Percentiles rank a stretch among this genome's conserved stretches.
Conservation (phyloP, 2,888 invertebrate species). For the Synanthedon vespiformis region DNA sequence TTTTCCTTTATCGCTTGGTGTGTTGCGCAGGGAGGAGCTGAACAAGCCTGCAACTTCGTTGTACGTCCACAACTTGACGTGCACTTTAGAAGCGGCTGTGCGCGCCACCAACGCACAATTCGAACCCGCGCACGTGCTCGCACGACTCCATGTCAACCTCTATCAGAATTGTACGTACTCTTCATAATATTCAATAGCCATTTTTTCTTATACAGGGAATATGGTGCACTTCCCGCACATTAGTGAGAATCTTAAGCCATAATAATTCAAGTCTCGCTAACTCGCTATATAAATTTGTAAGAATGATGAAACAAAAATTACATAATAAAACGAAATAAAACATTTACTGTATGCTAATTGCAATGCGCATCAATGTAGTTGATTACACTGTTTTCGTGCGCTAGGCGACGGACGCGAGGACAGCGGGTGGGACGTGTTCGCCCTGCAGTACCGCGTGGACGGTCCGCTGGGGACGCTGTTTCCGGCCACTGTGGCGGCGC, state of each 20-base stretch:
- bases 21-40: slow-evolving; percentile 79
- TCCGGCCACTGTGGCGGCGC: slow-evolving; percentile 77
- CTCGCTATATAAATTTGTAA: too few species aligned
- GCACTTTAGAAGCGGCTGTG: slow-evolving; percentile 86
- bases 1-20: neutral
- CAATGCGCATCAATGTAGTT: too few species aligned
- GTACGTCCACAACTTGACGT: slow-evolving; percentile 88
- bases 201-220: too few species aligned
- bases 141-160: slow-evolving; percentile 86
- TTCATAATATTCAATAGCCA: too few species aligned
- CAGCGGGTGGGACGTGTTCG: slow-evolving; percentile 91
- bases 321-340: too few species aligned
- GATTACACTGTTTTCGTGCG: too few species aligned
- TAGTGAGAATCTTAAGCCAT: too few species aligned
- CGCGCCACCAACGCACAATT: slow-evolving; percentile 94
- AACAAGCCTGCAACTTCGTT: slow-evolving; percentile 87
- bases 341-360: too few species aligned
- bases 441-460: slow-evolving; percentile 86
- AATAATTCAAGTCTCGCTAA: too few species aligned
- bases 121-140: slow-evolving; percentile 91
- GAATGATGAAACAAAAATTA: too few species aligned
- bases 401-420: slow-evolving; percentile 73
- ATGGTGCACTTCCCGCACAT: too few species aligned
- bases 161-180: slow-evolving; percentile 51
- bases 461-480: slow-evolving; percentile 90